Conservation (phyloP, 2,888 invertebrate genomes). For the Cyrtodaria siliqua region DNA sequence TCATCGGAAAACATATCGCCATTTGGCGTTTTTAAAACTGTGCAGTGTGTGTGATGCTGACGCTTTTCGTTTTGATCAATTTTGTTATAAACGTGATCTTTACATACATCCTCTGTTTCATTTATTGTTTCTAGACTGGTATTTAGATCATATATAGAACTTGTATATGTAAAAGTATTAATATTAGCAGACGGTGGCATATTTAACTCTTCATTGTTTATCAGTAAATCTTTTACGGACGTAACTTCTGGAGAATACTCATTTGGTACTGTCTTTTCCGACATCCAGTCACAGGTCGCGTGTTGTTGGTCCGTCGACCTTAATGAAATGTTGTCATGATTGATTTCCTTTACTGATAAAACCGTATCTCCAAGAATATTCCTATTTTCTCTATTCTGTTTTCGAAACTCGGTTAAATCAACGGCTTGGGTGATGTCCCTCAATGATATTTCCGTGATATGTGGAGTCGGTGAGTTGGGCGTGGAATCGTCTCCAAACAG, state of each 20-base stretch:
- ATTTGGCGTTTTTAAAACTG: constrained; percentile 39
- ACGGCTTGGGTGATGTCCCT: constrained; percentile 75
- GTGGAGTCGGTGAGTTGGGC: constrained; percentile 57
- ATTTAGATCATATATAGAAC: constrained; percentile 6
- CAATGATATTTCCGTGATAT: constrained; percentile 78
- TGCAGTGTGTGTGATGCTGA: neutral
- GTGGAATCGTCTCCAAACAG: constrained; percentile 74
- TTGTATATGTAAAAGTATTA: constrained; percentile 20
- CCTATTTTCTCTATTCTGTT: constrained; percentile 54
- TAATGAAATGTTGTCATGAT: too few relatives aligned
- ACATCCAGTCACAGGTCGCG: too few relatives aligned
- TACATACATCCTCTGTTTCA: constrained; percentile 7
- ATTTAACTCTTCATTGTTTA: neutral
- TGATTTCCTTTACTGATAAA: neutral
- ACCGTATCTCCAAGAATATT: neutral
- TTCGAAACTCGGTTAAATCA: constrained; percentile 69
- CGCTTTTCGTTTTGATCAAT: neutral
- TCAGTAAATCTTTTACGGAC: neutral
- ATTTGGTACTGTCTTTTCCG: neutral
- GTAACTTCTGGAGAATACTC: neutral
- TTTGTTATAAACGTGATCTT: neutral
- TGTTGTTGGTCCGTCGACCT: too few relatives aligned
- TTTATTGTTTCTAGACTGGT: constrained; percentile 10
- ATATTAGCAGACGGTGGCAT: constrained; percentile 1
- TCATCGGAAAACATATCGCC: constrained; percentile 49